Conservation (phyloP, 2,113 vertebrate genomes). For the human region DNA sequence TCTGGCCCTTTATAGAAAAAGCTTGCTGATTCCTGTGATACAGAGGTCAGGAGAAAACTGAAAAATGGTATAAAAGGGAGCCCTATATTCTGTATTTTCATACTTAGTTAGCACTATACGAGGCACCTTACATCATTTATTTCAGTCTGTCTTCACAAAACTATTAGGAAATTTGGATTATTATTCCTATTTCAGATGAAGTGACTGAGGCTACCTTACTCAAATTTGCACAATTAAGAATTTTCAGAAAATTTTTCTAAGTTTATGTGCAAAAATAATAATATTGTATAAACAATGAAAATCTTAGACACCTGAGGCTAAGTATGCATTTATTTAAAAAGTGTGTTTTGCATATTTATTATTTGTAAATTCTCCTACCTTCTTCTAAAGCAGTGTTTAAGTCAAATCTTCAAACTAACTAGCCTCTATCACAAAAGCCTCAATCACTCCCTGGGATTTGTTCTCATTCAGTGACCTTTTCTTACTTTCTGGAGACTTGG, state of each 20-base stretch:
- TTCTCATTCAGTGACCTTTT: neutral
- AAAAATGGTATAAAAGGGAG: neutral
- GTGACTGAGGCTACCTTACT: neutral
- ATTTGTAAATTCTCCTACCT: neutral
- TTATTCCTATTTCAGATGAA: neutral
- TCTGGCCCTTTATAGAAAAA: neutral
- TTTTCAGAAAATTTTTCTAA: neutral
- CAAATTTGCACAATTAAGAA: neutral
- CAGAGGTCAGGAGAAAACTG: neutral
- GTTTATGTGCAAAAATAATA: neutral
- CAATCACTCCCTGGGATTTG: neutral
- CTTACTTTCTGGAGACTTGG: neutral
- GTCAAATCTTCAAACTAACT: neutral
- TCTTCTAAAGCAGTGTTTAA: neutral
- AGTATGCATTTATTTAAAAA: neutral
- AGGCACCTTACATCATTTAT: neutral
- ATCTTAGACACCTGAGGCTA: neutral
- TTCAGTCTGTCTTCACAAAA: neutral
- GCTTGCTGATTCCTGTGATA: neutral
- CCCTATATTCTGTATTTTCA: neutral
- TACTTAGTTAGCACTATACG: neutral
- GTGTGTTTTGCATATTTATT: neutral
- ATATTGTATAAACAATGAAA: neutral
- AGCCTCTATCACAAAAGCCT: accelerated
- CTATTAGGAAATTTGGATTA: neutral